phyloP scores from a whole-genome alignment of 2,113 vertebrate species.

The Catagonus wagneri region DNA sequence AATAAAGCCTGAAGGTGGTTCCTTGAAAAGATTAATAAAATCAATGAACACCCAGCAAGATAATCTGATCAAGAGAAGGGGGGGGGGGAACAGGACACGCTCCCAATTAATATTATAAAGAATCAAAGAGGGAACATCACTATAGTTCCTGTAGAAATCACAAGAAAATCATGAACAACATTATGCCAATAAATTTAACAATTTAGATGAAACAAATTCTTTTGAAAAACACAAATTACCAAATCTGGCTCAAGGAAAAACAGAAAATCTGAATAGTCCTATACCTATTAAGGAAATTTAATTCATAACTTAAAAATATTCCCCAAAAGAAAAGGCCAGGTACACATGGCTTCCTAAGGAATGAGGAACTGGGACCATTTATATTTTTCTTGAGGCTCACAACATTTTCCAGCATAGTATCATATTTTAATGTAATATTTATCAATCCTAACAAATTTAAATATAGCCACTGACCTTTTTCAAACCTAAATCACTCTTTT shows the following conservation, averaged over 20 bases:
- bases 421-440: not conserved
- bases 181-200: not conserved
- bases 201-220: not conserved
- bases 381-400: not conserved
- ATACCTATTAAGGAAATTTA: not conserved
- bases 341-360: not conserved
- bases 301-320: conserved; percentile 8
- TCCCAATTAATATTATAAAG: not conserved
- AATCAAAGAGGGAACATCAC: not conserved
- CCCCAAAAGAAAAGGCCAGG: not conserved
- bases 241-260: not conserved
- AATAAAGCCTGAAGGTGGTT: not conserved
- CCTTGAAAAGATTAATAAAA: conserved; percentile 21
- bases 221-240: conserved; percentile 1
- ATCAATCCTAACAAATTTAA: conserved; percentile 16
- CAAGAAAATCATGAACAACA: not conserved
- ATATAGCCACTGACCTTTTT: not conserved
- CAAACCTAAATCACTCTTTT: not conserved
- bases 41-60: not conserved
- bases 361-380: not conserved
- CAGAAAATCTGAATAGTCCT: not conserved
- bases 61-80: not conserved
- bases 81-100: not conserved
- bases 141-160: not conserved
- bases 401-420: not conserved